These are phyloP conservation scores for Ptychadena robeensis DNA, from an alignment of 2,797 vertebrate species.

Conservation along the genomic window DNA sequence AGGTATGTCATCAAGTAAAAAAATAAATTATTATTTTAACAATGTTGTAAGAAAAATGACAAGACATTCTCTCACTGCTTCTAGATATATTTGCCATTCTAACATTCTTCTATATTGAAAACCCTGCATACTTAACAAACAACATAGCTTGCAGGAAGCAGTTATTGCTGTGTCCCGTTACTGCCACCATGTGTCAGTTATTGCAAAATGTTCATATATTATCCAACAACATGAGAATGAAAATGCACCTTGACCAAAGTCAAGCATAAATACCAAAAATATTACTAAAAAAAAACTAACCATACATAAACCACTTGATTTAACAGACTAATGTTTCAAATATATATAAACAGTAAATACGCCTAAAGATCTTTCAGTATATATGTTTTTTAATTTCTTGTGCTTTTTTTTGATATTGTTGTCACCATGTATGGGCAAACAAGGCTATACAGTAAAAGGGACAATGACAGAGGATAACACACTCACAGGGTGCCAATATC, in stretches of 20 bases:
- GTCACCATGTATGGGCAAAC: neutral
- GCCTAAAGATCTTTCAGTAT: neutral
- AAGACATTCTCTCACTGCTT: no score
- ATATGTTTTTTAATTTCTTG: neutral
- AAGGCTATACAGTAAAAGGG: neutral
- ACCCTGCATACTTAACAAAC: neutral
- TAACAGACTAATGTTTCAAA: neutral
- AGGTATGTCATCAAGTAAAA: no score
- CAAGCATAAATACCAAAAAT: no score
- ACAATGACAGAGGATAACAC: neutral
- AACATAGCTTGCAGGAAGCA: neutral
- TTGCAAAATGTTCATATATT: neutral
- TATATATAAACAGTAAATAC: no score
- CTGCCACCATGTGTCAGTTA: slow-evolving; percentile 47
- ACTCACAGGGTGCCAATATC: neutral
- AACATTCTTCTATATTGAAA: no score
- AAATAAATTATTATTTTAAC: no score
- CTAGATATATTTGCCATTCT: no score
- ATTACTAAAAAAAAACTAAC: no score
- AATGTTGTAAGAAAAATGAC: no score
- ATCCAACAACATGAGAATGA: neutral
- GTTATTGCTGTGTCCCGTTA: slow-evolving; percentile 2
- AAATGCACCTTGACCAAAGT: no score
- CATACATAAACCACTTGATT: no score
- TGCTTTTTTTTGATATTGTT: neutral